Conservation (phyloP, 92 coral and sea anemone species). For the Diadumene lineata region DNA sequence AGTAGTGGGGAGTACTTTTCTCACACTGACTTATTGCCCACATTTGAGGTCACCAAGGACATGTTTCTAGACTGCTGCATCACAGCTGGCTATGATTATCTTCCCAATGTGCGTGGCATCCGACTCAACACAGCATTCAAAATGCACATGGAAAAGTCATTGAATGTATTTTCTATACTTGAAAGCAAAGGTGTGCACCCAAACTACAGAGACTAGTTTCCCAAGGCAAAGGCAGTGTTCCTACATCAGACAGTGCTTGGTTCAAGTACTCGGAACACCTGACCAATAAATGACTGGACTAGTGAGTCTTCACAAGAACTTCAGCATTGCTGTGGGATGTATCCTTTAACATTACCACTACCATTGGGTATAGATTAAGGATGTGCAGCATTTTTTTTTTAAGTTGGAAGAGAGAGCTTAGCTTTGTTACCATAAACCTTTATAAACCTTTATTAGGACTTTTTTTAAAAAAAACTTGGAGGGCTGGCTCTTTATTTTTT, state of each 20-base stretch:
- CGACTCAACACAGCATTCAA: constrained; percentile 43
- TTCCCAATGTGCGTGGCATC: constrained; percentile 49
- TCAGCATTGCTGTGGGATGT: constrained; percentile 41
- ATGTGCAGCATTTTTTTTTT: not conserved
- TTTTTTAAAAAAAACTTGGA: not conserved
- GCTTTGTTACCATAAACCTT: not conserved
- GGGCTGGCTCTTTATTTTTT: not conserved
- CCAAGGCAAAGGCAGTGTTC: constrained; percentile 42
- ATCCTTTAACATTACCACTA: constrained; percentile 38
- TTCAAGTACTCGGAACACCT: constrained; percentile 16
- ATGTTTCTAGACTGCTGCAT: constrained; percentile 48
- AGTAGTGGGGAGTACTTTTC: constrained; percentile 45
- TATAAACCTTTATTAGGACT: not conserved
- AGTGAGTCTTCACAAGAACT: constrained; percentile 30
- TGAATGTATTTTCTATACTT: constrained; percentile 26
- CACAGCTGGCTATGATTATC: constrained; percentile 65
- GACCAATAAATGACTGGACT: constrained; percentile 33
- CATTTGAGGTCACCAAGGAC: constrained; percentile 32
- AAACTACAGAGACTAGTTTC: constrained; percentile 27
- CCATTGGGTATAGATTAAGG: not conserved
- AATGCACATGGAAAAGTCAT: constrained; percentile 11
- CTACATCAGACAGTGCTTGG: constrained; percentile 51
- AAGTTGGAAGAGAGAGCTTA: not conserved
- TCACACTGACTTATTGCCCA: constrained; percentile 26
- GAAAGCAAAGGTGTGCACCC: constrained; percentile 14